Conservation (phyloP, 2,113 vertebrate genomes). For the Cynopterus brachyotis region DNA sequence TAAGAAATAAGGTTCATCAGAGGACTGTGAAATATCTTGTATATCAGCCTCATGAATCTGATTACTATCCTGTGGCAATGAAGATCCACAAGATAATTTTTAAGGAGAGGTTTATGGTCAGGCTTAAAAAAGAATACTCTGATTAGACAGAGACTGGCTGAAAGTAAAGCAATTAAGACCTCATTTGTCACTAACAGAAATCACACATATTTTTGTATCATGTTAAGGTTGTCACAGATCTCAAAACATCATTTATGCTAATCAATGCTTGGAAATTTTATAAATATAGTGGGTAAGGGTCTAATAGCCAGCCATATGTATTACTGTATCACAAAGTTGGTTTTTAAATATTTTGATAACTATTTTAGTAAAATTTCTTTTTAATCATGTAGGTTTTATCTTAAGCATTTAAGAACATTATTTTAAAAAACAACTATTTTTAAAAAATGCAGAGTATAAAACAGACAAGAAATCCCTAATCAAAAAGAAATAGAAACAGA, state of each 20-base stretch:
- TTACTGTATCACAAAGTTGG: background rate
- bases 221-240: background rate
- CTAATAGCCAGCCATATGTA: too few relatives aligned
- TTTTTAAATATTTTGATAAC: conserved; percentile 14
- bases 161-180: background rate
- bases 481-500: background rate
- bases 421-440: background rate
- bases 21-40: background rate
- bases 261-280: background rate
- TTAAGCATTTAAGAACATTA: conserved; percentile 10
- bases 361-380: background rate
- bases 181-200: background rate
- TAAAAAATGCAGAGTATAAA: background rate
- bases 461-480: background rate
- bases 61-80: background rate
- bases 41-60: background rate
- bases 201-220: background rate
- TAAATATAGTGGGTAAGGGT: too few relatives aligned
- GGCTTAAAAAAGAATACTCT: background rate
- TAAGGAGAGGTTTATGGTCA: background rate
- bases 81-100: background rate
- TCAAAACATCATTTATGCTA: background rate
- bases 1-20: background rate
- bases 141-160: background rate
- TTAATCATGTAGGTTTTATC: background rate